Percentiles rank a stretch among this genome's conserved stretches.
Conservation (phyloP, 2,888 invertebrate genomes). For the Chrysotoxum bicinctum region DNA sequence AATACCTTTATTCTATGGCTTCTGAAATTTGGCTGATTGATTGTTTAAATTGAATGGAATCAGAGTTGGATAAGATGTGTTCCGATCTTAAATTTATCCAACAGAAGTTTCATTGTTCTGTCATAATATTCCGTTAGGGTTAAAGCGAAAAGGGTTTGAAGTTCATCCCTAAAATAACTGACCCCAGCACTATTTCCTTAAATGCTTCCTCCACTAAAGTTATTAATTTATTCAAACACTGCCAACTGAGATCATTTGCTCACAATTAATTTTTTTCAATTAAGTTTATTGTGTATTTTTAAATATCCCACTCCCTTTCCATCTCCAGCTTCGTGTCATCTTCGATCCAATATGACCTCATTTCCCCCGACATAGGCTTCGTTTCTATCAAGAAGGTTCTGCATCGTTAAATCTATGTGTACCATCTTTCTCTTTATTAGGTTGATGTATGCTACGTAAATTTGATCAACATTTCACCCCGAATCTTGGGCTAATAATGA, state of each 20-base stretch:
- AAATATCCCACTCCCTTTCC: constrained; percentile 15
- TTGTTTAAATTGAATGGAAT: no score
- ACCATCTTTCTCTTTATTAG: no score
- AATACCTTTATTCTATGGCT: no score
- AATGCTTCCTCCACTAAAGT: no score
- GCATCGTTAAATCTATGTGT: constrained; percentile 1
- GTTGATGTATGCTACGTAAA: background rate
- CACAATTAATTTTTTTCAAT: background rate
- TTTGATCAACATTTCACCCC: constrained; percentile 24
- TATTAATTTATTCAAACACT: background rate
- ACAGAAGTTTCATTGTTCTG: no score
- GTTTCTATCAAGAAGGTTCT: constrained; percentile 4
- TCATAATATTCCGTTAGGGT: no score
- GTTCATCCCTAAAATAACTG: no score
- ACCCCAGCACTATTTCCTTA: no score
- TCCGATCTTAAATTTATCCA: no score
- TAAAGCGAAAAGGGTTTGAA: no score
- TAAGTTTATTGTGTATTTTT: constrained; percentile 56
- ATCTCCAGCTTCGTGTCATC: background rate
- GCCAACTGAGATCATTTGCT: background rate
- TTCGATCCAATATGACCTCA: background rate
- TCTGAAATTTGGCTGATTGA: no score
- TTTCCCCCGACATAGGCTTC: background rate
- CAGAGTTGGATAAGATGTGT: no score
- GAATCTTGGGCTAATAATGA: constrained; percentile 36